Evolutionary conservation across 1,140 invertebrate species (phyloP).

Genomic region (Eumaeus atala): DNA sequence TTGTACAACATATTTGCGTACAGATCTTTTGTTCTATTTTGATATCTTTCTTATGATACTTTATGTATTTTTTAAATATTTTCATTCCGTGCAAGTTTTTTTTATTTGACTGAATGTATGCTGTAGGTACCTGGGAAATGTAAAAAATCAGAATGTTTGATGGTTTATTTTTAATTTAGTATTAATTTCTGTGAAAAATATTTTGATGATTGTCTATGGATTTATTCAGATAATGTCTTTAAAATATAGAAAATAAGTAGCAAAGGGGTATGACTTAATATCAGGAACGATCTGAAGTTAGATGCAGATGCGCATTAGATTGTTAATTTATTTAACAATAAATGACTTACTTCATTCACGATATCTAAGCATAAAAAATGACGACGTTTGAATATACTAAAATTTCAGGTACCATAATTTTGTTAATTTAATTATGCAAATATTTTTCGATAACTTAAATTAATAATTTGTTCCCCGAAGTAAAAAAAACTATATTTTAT

Average conservation of each 20-base stretch:
- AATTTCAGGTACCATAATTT: no score
- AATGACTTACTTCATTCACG: no score
- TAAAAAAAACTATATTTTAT: constrained; percentile 1
- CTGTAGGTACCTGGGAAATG: constrained; percentile 44
- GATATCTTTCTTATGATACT: constrained; percentile 61
- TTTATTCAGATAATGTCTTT: not conserved
- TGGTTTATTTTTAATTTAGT: constrained; percentile 30
- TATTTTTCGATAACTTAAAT: no score
- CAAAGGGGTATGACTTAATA: no score
- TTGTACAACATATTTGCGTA: constrained; percentile 59
- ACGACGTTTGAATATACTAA: no score
- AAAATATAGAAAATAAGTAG: not conserved
- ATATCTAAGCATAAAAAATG: no score
- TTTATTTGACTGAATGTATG: constrained; percentile 57
- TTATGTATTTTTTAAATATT: constrained; percentile 63
- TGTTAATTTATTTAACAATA: no score
- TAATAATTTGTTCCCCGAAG: no score
- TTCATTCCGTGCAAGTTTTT: constrained; percentile 69
- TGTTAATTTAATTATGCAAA: no score
- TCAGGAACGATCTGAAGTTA: no score
- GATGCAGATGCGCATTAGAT: no score
- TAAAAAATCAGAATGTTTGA: constrained; percentile 24
- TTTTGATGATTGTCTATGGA: constrained; percentile 1
- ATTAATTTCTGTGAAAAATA: constrained; percentile 7
- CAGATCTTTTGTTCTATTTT: constrained; percentile 66